Base-by-base conservation (phyloP, 2,888 invertebrate genomes). In the Hypercompe scribonia region DNA sequence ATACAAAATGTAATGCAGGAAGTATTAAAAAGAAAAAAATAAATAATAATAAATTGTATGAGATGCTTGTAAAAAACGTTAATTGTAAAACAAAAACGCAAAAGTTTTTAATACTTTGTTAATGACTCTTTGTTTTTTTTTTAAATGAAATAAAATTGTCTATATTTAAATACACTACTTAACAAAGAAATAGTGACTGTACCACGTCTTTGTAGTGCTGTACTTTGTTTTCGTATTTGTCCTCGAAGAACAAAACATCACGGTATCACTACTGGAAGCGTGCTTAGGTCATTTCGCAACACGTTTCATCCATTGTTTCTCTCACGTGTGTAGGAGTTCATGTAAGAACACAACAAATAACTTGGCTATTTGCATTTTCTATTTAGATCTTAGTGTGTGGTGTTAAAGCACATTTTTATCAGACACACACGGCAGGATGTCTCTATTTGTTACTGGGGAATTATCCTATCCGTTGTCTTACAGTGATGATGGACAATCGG, bases 251-350 rank as follows among this genome's bases (percentile, higher is more conserved):
- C 66, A 73, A 68, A 77, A 68, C 31, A 68, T 74, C 69, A 78
- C 83, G 78, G 87, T 78, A 78, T 80, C 83, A 79, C 68, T 72
- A 79, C 65, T 74, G 66, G 71, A 72, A 78, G 78, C 72, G 78
- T 82, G 81, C 81, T 87, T 80, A 86, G 82, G 80, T 88, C 86
- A 89, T 85, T 83, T 80, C 78, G 83, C 78, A 72, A 78, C 90
- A 90, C 88, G 88, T 87, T 87, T 75, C 78, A 77, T 78, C 78
- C 86, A 89, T 90, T 90, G 90, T 90, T 89, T 90, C 87, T 90
- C 90, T 90, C 87, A 87, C 88, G 89, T 89, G 91, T 90, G 92
- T 92, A 91, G 91, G 91, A 88, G 91, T 91, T 84, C 79, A 84
- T 83, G 82, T 79, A 84, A 71, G 76, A 72, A 78, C 68, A 78